These are phyloP conservation scores for Trogon surrucura DNA, from an alignment of 2,113 vertebrate genomes.

Conservation along the genomic window DNA sequence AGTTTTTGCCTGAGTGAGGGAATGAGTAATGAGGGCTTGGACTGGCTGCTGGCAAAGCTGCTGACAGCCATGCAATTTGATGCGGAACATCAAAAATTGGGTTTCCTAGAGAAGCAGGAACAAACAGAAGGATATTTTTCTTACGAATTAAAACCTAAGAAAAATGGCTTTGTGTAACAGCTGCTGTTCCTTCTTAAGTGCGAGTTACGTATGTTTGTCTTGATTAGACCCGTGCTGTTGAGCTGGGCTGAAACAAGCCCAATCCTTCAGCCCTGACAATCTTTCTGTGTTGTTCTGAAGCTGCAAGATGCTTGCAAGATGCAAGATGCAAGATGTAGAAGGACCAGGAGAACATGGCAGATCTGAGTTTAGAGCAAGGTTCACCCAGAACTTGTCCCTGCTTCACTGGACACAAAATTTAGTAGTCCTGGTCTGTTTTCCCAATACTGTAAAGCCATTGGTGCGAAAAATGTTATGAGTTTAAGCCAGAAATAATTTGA, in stretches of 20 bases:
- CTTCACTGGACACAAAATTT: not conserved
- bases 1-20: not conserved
- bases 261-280: not conserved
- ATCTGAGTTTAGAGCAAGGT: not conserved
- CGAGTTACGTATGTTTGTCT: not conserved
- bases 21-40: constrained; percentile 14
- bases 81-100: not conserved
- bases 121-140: not conserved
- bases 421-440: not conserved
- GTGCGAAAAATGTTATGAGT: not conserved
- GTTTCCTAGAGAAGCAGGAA: not conserved
- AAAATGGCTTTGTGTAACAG: constrained; percentile 7
- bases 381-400: not conserved
- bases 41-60: constrained; percentile 37
- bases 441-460: not conserved
- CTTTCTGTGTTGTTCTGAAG: not conserved
- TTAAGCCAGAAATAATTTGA: not conserved
- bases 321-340: not conserved
- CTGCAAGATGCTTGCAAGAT: not conserved
- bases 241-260: not conserved
- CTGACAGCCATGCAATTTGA: not conserved
- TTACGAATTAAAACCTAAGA: not conserved
- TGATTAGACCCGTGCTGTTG: not conserved
- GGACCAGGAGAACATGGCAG: not conserved
- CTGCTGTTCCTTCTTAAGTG: constrained; percentile 1